Percentiles rank a stretch among this genome's conserved stretches.
Conservation (phyloP, 2,797 vertebrate species). For the Cirrhinus molitorella region DNA sequence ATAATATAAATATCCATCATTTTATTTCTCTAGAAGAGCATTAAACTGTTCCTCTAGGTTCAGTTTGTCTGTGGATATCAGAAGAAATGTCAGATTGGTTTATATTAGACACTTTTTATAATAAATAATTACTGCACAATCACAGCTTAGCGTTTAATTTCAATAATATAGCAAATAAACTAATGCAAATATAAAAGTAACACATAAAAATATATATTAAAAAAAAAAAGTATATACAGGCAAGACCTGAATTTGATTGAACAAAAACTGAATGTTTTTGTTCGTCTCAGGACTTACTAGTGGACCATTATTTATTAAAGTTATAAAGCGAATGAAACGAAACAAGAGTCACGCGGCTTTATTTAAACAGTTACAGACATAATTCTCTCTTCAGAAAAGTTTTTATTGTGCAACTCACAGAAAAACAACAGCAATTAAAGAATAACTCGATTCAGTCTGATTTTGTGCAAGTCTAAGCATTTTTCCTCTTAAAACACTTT, state of each 20-base stretch:
- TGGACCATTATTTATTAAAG: constrained; percentile 98
- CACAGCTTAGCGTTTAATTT: neutral
- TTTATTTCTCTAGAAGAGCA: neutral
- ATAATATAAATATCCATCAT: neutral
- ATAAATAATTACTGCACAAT: neutral
- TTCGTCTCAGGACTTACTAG: constrained; percentile 92
- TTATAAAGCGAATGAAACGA: constrained; percentile 95
- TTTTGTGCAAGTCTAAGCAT: neutral
- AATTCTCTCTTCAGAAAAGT: neutral
- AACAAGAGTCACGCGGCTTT: constrained; percentile 87
- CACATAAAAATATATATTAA: neutral
- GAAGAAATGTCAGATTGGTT: neutral
- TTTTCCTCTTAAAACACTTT: neutral
- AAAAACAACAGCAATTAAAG: constrained; percentile 26
- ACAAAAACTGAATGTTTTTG: constrained; percentile 76
- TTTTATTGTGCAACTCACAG: constrained; percentile 32
- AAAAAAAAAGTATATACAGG: neutral
- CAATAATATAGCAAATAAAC: neutral
- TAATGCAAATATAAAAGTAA: neutral
- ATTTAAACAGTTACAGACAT: constrained; percentile 76
- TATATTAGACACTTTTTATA: neutral
- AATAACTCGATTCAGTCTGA: neutral
- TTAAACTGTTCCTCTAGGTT: neutral
- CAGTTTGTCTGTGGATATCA: neutral
- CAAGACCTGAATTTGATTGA: neutral